These are phyloP conservation scores for Scaptomyza hsui DNA, from an alignment of 1,140 invertebrate species.

Conservation along the genomic window DNA sequence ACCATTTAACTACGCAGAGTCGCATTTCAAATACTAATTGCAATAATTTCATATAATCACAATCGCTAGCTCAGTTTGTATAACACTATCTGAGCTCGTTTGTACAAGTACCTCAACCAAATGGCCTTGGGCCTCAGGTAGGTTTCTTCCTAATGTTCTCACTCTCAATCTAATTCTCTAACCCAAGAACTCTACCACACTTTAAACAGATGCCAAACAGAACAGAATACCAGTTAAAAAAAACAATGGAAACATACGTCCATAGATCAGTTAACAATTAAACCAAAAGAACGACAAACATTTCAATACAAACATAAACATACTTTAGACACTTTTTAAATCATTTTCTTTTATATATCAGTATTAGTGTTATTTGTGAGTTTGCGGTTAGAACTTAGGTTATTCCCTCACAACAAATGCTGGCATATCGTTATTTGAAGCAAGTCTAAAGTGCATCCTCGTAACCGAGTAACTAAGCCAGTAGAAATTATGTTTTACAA, in stretches of 20 bases:
- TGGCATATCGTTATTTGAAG: conserved; percentile 1
- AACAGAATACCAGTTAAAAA: neutral
- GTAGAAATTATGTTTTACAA: neutral
- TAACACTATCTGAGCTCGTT: neutral
- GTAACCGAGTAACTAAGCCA: neutral
- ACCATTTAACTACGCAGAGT: conserved; percentile 57
- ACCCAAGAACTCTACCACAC: conserved; percentile 16
- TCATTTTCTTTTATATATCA: neutral
- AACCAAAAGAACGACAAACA: neutral
- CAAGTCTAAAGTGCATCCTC: conserved; percentile 8
- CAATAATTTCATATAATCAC: conserved; percentile 28
- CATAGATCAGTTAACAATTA: neutral
- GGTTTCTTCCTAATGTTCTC: conserved; percentile 47
- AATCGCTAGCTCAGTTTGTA: conserved; percentile 24
- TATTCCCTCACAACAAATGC: neutral
- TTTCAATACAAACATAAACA: neutral
- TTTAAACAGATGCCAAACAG: neutral
- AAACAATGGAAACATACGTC: no score
- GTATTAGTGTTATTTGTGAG: conserved; percentile 17
- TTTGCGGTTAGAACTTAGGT: conserved; percentile 41
- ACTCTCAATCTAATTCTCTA: conserved; percentile 17
- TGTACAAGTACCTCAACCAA: conserved; percentile 16
- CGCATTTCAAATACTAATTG: conserved; percentile 31
- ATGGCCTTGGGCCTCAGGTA: conserved; percentile 55
- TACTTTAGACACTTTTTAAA: neutral